These are phyloP conservation scores for Danionella dracula DNA, from an alignment of 2,797 vertebrate genomes.

Conservation along the genomic window DNA sequence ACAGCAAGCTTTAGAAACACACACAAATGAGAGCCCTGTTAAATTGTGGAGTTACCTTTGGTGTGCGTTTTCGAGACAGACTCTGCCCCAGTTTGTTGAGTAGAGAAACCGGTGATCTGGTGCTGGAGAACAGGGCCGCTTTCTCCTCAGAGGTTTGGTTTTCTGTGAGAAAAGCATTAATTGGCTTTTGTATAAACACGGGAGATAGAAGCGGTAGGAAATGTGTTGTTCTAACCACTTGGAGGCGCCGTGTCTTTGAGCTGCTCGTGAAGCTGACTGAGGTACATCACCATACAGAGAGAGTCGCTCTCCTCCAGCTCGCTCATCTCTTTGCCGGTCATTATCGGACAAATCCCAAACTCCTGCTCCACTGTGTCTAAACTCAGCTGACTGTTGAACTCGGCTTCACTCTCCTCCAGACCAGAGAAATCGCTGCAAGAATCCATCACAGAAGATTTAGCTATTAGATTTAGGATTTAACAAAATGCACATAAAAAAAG, in stretches of 20 bases:
- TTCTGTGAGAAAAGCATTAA: constrained; percentile 58
- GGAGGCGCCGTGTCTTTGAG: constrained; percentile 77
- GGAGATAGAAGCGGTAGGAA: too few relatives aligned
- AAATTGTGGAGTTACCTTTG: constrained; percentile 69
- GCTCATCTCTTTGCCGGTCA: constrained; percentile 91
- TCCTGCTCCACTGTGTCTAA: constrained; percentile 83
- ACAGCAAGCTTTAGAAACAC: neutral
- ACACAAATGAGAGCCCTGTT: neutral
- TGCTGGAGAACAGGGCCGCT: constrained; percentile 71
- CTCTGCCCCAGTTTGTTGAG: constrained; percentile 86
- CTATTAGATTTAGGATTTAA: too few relatives aligned
- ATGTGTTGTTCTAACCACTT: constrained; percentile 68
- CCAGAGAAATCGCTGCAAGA: constrained; percentile 78
- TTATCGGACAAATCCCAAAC: constrained; percentile 87
- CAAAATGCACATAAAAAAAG: too few relatives aligned
- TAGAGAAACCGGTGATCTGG: constrained; percentile 83
- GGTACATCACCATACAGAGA: constrained; percentile 94
- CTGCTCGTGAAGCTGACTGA: constrained; percentile 93
- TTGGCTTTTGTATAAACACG: too few relatives aligned
- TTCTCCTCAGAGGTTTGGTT: constrained; percentile 74
- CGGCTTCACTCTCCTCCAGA: constrained; percentile 72
- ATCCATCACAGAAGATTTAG: neutral
- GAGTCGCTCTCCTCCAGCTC: constrained; percentile 81
- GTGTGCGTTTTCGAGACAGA: constrained; percentile 83
- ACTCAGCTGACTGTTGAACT: constrained; percentile 79